Evolutionary conservation across 2,888 invertebrate species (phyloP), one percentile per base, ranked within the genome.

Genomic region (Ormyrus nitidulus): DNA sequence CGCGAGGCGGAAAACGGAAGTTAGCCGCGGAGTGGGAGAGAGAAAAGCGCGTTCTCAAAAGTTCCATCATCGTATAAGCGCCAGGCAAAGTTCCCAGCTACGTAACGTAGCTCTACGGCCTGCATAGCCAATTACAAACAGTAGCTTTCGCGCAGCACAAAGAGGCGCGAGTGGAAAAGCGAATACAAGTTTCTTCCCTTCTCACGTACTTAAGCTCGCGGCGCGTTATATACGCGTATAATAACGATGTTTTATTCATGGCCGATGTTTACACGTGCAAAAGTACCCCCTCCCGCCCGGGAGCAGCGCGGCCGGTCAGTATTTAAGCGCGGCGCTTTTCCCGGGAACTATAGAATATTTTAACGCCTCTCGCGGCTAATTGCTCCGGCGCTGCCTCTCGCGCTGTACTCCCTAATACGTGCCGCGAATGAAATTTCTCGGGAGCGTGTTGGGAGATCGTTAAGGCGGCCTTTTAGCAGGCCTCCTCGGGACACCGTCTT

Each of bases 191-290:
- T 62, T 62, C 46, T 5, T 19, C 34, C 34, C 34, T 53, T 64
- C 62, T 64, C 64, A 53, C 9, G 51, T 77, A 77, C 56, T 77
- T 70, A 70, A 64, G 48, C 70, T 70, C 56, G 11, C 19, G 34
- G 34, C 1, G 34, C 44, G n/a, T 48, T 6, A 34, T 34, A 44
- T 51, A 62, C 81, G 81, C 83, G 82, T 82, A 76, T 80, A 79
- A 77, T 74, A 73, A 66, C 76, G 77, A 88, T 88, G 87, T 88
- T 88, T 88, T 88, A 89, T 89, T 89, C 89, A 89, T 88, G 83
- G 61, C 65, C 82, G 80, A 82, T 81, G 83, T 83, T 86, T 85
- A 84, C 83, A 84, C 84, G 85, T 84, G 84, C 83, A 83, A 85
- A 86, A 85, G 83, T 83, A 82, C 83, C 82, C 78, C 49, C 80